Conservation (phyloP, 2,797 vertebrate genomes). For the Hylomyscus alleni region DNA sequence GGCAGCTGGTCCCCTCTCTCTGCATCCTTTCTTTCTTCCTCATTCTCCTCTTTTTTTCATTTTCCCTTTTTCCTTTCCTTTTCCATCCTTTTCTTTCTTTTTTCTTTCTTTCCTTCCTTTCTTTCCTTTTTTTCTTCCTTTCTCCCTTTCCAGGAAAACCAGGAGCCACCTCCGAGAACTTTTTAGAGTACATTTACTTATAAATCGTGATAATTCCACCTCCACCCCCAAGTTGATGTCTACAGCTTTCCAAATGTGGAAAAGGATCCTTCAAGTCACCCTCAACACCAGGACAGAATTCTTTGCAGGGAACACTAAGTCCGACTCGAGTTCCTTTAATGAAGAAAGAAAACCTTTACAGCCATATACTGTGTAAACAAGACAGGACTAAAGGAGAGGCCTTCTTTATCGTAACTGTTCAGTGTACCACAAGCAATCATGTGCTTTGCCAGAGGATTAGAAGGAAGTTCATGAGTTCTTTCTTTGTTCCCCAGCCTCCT, state of each 20-base stretch:
- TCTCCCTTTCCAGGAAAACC: neutral
- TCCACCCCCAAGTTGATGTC: neutral
- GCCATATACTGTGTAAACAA: conserved; percentile 49
- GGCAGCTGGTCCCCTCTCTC: neutral
- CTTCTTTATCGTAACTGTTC: neutral
- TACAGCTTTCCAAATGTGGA: neutral
- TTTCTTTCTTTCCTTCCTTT: neutral
- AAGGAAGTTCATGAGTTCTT: neutral
- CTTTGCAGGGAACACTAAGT: neutral
- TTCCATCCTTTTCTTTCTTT: neutral
- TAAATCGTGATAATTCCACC: neutral
- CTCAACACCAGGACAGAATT: neutral
- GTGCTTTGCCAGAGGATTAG: neutral
- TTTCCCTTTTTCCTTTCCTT: rapidly evolving
- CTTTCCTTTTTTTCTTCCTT: neutral
- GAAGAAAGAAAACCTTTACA: conserved; percentile 22
- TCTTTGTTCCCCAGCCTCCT: conserved; percentile 50
- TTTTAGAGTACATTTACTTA: neutral
- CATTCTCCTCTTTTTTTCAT: neutral
- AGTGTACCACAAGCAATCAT: rapidly evolving
- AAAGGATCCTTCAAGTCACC: neutral
- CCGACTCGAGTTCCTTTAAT: neutral
- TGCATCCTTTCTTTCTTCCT: neutral
- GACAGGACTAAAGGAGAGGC: neutral
- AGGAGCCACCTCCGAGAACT: neutral